phyloP scores from a whole-genome alignment of 1,140 invertebrate genomes.

The Drosophila novamexicana region DNA sequence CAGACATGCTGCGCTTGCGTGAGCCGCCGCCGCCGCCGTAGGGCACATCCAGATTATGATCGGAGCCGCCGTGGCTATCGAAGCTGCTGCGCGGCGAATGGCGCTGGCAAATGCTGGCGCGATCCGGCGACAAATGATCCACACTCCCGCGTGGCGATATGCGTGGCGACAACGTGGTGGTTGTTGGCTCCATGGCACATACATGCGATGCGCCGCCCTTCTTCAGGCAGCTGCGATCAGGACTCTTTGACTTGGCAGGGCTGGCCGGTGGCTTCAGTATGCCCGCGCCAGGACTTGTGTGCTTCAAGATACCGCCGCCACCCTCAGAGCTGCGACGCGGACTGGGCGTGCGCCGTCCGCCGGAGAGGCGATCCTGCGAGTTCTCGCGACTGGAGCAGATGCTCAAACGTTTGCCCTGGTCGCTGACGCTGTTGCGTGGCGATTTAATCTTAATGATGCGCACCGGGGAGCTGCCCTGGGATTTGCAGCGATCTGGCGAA shows the following conservation, averaged over 20 bases:
- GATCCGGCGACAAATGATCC: conserved; percentile 79
- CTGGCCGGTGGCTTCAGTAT: conserved; percentile 79
- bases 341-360: conserved; percentile 74
- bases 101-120: conserved; percentile 64
- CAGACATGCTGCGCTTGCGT: conserved; percentile 78
- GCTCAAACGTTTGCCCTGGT: conserved; percentile 76
- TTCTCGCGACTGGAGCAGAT: conserved; percentile 76
- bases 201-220: conserved; percentile 76
- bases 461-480: conserved; percentile 81
- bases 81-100: conserved; percentile 82
- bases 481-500: conserved; percentile 82
- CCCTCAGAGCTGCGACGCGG: conserved; percentile 76
- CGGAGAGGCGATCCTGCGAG: conserved; percentile 75
- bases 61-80: conserved; percentile 75
- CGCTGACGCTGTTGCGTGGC: conserved; percentile 72
- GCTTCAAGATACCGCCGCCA: conserved; percentile 77
- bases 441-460: conserved; percentile 84
- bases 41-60: conserved; percentile 76
- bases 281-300: conserved; percentile 58
- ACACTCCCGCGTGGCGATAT: conserved; percentile 75
- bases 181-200: conserved; percentile 56
- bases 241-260: conserved; percentile 79
- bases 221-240: conserved; percentile 81
- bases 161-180: conserved; percentile 59
- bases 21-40: conserved; percentile 40